Base-by-base conservation (phyloP, 2,113 vertebrate species). In the Parus major region DNA sequence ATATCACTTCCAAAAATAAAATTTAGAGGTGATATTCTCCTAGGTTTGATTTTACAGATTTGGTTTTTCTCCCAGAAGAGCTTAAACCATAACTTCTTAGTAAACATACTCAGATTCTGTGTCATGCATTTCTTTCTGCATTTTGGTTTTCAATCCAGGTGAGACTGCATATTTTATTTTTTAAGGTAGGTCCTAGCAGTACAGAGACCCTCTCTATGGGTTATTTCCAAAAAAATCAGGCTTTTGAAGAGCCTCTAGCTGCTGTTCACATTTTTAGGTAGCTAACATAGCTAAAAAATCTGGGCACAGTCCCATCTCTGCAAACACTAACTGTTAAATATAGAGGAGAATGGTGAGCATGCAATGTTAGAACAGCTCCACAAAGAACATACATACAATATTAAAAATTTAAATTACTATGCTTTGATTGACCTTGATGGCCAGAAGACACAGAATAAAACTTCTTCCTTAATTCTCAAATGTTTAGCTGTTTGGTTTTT, bases 381-480 rank as follows among this genome's bases (percentile, higher is more conserved):
- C 5, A 75, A 71, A 57, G 12, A 86, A 33, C 5, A 46, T 1
- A 21, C 0, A 4, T 46, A 21, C 0, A 3, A 14, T 19, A 59
- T 6, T n/a, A 3, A 44, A n/a, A 50, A 65, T 63, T 31, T 35
- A 57, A 86, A 63, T 70, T 44, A 17, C 13, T 68, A 14, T 57
- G 41, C 2, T 71, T 63, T 71, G 5, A 64, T 41, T 79, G 35
- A 7, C 42, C 46, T 63, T 70, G 18, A 9, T 59, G 18, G 9
- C 10, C 33, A 76, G 36, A 87, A 11, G 36, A 71, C n/a, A 28
- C 3, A 11, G 28, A 39, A 46, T 12, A 16, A 91, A 65, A 44
- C 11, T 23, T 80, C 6, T 11, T 71, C 33, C 9, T 60, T 22
- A 61, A 28, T 10, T 85, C n/a, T 89, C 46, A 57, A 44, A 42